Percentiles rank a stretch among this genome's conserved stretches.
These are phyloP conservation scores for Ornithorhynchus anatinus DNA, from an alignment of 2,113 vertebrate species.

Conservation along the genomic window DNA sequence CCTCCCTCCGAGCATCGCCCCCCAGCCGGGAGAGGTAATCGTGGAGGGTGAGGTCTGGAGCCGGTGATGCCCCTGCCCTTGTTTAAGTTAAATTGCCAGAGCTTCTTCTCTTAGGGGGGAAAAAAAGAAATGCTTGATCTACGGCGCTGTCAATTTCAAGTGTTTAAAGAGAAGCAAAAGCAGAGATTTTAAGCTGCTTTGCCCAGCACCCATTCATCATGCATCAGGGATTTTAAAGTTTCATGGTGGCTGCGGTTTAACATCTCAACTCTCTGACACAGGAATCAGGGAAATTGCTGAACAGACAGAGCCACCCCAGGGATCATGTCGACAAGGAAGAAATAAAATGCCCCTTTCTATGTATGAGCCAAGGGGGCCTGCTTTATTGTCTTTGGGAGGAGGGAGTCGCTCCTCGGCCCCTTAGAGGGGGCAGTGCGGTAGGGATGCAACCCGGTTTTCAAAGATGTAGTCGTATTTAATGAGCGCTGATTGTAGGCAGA, in stretches of 20 bases:
- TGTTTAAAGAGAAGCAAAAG: conserved; percentile 79
- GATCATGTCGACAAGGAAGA: conserved; percentile 7
- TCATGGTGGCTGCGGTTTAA: conserved; percentile 66
- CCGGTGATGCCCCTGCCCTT: conserved; percentile 54
- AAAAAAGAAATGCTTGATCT: conserved; percentile 76
- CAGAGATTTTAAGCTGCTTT: conserved; percentile 74
- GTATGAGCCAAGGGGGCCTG: neutral
- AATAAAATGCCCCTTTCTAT: neutral
- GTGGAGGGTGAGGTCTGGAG: conserved; percentile 40
- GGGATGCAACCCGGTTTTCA: too few relatives aligned
- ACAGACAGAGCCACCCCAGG: neutral
- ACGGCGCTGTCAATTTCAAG: conserved; percentile 76
- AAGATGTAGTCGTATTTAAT: too few relatives aligned
- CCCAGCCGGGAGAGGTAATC: conserved; percentile 24
- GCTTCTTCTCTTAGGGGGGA: conserved; percentile 68
- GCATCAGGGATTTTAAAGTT: conserved; percentile 64
- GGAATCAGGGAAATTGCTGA: conserved; percentile 11
- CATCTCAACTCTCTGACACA: conserved; percentile 61
- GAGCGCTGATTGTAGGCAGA: too few relatives aligned
- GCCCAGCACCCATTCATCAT: conserved; percentile 74
- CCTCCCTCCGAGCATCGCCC: too few relatives aligned
- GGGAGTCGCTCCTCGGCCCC: too few relatives aligned
- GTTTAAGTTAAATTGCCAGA: conserved; percentile 69
- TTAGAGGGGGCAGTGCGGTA: too few relatives aligned
- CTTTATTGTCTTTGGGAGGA: conserved; percentile 1